phyloP scores from a whole-genome alignment of 2,888 invertebrate genomes.

The Drosophila lacicola region DNA sequence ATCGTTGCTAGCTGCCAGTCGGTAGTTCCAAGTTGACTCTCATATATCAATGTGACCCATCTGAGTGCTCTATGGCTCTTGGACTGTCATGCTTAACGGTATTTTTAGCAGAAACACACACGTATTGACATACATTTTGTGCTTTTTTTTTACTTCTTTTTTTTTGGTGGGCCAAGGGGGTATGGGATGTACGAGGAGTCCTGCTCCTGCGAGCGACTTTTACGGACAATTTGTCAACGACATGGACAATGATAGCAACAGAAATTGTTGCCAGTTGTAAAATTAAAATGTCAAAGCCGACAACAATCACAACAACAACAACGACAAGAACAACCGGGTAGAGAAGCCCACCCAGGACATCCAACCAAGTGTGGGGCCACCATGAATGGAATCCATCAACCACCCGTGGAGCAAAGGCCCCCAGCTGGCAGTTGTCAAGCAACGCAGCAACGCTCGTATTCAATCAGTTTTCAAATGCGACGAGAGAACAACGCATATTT shows the following conservation, averaged over 20 bases:
- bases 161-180: too few relatives aligned
- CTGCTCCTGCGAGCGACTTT: conserved; percentile 29
- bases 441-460: conserved; percentile 40
- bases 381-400: conserved; percentile 77
- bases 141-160: background rate
- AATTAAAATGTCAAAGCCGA: conserved; percentile 72
- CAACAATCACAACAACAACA: conserved; percentile 8
- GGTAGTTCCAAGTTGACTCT: conserved; percentile 18
- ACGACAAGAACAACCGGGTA: background rate
- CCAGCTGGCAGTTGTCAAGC: conserved; percentile 63
- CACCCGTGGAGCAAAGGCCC: conserved; percentile 66
- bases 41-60: conserved; percentile 68
- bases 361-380: conserved; percentile 5
- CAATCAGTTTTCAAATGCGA: conserved; percentile 63
- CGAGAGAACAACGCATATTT: conserved; percentile 1
- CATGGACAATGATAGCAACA: conserved; percentile 53
- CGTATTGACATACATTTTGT: conserved; percentile 63
- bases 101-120: conserved; percentile 36
- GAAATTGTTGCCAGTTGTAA: conserved; percentile 67
- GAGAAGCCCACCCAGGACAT: conserved; percentile 14
- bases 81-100: conserved; percentile 53
- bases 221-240: conserved; percentile 73
- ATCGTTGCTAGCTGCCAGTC: conserved; percentile 13
- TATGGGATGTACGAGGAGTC: too few relatives aligned
- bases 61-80: conserved; percentile 40